phyloP scores from a whole-genome alignment of 2,113 vertebrate species.

The Martes martes region DNA sequence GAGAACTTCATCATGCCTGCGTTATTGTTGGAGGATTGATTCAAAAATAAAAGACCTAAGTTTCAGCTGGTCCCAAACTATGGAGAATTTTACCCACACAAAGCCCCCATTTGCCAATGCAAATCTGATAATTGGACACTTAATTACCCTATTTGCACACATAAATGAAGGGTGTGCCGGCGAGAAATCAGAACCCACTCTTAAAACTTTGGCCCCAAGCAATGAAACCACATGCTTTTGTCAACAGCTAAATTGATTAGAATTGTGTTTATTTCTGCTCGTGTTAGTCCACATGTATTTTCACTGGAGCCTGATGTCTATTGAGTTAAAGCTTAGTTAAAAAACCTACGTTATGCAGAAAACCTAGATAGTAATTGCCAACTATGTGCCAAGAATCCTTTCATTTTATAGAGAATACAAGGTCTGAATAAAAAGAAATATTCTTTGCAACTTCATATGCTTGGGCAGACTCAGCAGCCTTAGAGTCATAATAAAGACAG shows the following conservation, averaged over 20 bases:
- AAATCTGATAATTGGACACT: slow-evolving; percentile 72
- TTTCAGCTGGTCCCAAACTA: slow-evolving; percentile 72
- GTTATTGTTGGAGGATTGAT: slow-evolving; percentile 34
- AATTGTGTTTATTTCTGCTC: slow-evolving; percentile 75
- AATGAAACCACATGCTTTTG: slow-evolving; percentile 68
- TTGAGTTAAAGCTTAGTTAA: slow-evolving; percentile 63
- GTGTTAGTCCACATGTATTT: slow-evolving; percentile 74
- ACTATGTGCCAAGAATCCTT: slow-evolving; percentile 71
- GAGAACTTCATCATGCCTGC: background rate
- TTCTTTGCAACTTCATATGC: slow-evolving; percentile 66
- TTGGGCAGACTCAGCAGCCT: slow-evolving; percentile 48
- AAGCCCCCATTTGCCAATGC: slow-evolving; percentile 70
- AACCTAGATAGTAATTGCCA: slow-evolving; percentile 70
- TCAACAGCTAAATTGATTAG: slow-evolving; percentile 75
- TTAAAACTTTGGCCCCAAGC: slow-evolving; percentile 69
- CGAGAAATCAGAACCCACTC: slow-evolving; percentile 66
- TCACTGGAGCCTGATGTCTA: slow-evolving; percentile 63
- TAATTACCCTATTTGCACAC: slow-evolving; percentile 76
- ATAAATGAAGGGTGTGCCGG: slow-evolving; percentile 68
- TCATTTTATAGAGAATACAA: slow-evolving; percentile 64
- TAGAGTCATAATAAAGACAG: slow-evolving; percentile 70
- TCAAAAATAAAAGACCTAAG: slow-evolving; percentile 61
- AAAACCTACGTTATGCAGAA: slow-evolving; percentile 61
- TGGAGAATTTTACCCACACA: slow-evolving; percentile 64
- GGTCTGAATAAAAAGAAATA: slow-evolving; percentile 66